Conservation (phyloP, 1,140 invertebrate species). For the Elymnias hypermnestra region DNA sequence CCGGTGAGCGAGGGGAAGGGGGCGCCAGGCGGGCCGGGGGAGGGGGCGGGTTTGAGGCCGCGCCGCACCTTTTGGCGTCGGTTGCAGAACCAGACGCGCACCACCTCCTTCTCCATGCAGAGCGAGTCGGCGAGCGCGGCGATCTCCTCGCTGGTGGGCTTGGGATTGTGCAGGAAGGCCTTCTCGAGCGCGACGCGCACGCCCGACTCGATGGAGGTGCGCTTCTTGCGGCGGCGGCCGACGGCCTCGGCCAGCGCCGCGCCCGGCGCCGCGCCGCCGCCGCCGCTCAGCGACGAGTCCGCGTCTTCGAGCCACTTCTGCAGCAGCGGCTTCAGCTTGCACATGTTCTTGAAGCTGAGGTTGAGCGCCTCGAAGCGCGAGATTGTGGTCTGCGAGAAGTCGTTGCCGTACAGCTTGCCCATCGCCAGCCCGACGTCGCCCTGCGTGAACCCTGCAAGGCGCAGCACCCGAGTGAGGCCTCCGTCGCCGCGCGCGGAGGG, state of each 20-base stretch:
- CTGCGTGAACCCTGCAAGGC: slow-evolving; percentile 90
- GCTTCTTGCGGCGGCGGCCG: slow-evolving; percentile 97
- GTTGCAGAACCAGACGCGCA: slow-evolving; percentile 99
- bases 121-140: slow-evolving; percentile 94
- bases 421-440: slow-evolving; percentile 98
- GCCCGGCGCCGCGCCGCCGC: slow-evolving; percentile 87
- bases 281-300: slow-evolving; percentile 92
- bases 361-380: slow-evolving; percentile 99
- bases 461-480: slow-evolving; percentile 86
- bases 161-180: slow-evolving; percentile 99
- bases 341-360: slow-evolving; percentile 99
- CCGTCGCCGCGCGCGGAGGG: not conserved
- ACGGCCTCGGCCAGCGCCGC: slow-evolving; percentile 90
- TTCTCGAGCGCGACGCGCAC: slow-evolving; percentile 99
- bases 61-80: slow-evolving; percentile 98
- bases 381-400: slow-evolving; percentile 99
- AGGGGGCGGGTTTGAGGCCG: slow-evolving; percentile 81
- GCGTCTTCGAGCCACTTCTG: slow-evolving; percentile 99
- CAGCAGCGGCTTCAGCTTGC: slow-evolving; percentile 98
- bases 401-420: slow-evolving; percentile 98
- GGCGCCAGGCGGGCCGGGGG: not conserved
- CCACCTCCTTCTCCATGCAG: slow-evolving; percentile 98
- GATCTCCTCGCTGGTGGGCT: slow-evolving; percentile 99
- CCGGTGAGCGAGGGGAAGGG: not conserved
- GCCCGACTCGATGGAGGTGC: slow-evolving; percentile 98